A percentile compares a stretch with the other conserved stretches of the same genome.
Conservation (phyloP, 92 coral and sea anemone genomes). For the Meandrina meandrites region DNA sequence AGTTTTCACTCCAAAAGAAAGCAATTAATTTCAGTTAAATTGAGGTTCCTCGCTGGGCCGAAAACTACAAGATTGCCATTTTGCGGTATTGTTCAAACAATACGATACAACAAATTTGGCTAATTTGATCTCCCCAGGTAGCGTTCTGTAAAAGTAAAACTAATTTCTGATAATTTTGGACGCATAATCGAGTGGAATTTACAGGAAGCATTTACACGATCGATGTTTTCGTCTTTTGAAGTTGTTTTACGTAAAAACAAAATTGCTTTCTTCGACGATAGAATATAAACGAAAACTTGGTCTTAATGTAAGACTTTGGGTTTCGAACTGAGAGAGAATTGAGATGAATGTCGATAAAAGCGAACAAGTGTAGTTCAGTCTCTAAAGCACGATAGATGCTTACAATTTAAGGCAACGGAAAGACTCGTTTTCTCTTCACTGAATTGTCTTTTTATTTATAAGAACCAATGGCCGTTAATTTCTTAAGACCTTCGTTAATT, state of each 20-base stretch:
- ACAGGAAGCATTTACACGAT: background rate
- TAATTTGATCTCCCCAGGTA: constrained; percentile 26
- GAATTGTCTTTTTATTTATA: constrained; percentile 27
- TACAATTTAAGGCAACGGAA: background rate
- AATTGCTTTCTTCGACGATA: background rate
- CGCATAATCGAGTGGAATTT: constrained; percentile 6
- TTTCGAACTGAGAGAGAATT: background rate
- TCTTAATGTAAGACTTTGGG: background rate
- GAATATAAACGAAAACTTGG: background rate
- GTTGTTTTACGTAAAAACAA: background rate
- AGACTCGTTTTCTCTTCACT: constrained; percentile 13
- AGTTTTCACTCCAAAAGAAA: background rate
- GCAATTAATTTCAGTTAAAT: constrained; percentile 17
- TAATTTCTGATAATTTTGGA: constrained; percentile 17
- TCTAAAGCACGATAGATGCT: background rate
- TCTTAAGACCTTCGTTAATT: constrained; percentile 15
- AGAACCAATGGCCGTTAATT: constrained; percentile 25
- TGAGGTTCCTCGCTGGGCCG: constrained; percentile 2
- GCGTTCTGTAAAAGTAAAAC: background rate
- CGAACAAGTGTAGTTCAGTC: background rate
- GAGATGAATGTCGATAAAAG: background rate
- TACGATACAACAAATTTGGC: background rate
- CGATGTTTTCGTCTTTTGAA: constrained; percentile 4
- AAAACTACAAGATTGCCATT: constrained; percentile 14
- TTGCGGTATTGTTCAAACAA: constrained; percentile 20